Evolutionary conservation across 2,888 invertebrate species (phyloP), one percentile per base, ranked within the genome.

Genomic region (Flabesymbios commensalis): DNA sequence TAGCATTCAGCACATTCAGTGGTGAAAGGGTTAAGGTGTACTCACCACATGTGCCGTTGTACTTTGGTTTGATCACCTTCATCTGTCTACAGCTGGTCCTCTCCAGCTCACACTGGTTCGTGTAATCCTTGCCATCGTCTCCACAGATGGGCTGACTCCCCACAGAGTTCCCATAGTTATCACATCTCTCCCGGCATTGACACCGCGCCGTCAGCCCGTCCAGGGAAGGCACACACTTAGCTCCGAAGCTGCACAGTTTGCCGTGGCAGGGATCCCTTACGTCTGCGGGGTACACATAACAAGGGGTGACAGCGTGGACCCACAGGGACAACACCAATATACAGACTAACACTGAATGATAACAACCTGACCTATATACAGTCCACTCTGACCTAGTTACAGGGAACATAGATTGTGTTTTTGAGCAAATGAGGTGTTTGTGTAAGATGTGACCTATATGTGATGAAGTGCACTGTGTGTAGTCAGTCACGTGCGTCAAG

Each of bases 151-250:
- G 89, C 57, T 88, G 85, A 36, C 90, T 90, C 62, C 89, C 90
- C 69, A 89, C 87, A 84, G 90, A 90, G 84, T 93, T 92, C 3
- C 92, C 92, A 83, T 90, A 91, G 80, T 87, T 89, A 58, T 90
- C 90, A 79, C 93, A 93, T 65, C 88, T 87, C 59, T 88, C 86
- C 45, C 90, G 88, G 78, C 93, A 93, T 78, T 90, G 88, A 84
- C 93, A 93, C 77, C 87, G 87, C 73, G 90, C 88, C 55, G 88
- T 86, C 59, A 86, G 86, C 39, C 91, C 92, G 82, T 92, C 91
- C 57, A 83, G 77, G 24, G 85, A 84, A 42, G 83, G 75, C 60
- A 86, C 86, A 79, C 92, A 92, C 54, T 88, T 85, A 1, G 90
- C 88, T 1, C 91, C 90, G 68, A 86, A 87, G 62, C 87, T 87